Evolutionary conservation across 1,140 invertebrate genomes (phyloP).

Genomic region (Heliconius himera): DNA sequence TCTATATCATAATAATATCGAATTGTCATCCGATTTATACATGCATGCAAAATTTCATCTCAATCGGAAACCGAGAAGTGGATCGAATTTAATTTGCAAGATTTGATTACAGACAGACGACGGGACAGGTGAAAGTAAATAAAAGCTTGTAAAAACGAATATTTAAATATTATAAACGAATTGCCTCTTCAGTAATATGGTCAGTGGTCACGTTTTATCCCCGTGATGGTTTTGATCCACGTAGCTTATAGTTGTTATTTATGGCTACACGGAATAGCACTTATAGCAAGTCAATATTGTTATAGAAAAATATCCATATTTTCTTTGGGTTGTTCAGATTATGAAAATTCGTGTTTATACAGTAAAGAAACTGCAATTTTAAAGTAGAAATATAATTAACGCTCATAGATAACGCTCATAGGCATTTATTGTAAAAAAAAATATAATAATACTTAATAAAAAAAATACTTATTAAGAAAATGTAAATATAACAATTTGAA

Average conservation of each 20-base stretch:
- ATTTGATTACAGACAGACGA: no score
- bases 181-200: background rate
- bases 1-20: no score
- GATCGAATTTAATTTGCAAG: no score
- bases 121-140: background rate
- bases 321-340: background rate
- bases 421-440: no score
- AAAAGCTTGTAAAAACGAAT: background rate
- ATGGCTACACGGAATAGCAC: constrained; percentile 3
- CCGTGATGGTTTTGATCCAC: background rate
- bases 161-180: background rate
- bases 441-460: no score
- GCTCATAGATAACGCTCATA: no score
- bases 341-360: background rate
- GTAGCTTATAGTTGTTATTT: background rate
- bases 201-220: background rate
- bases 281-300: background rate
- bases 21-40: no score
- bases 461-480: no score
- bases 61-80: no score
- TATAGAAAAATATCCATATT: background rate
- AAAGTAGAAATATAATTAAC: no score
- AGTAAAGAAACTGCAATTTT: background rate
- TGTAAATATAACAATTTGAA: no score
- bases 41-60: no score